Conservation (phyloP, 2,888 invertebrate genomes). For the Acronicta alni region DNA sequence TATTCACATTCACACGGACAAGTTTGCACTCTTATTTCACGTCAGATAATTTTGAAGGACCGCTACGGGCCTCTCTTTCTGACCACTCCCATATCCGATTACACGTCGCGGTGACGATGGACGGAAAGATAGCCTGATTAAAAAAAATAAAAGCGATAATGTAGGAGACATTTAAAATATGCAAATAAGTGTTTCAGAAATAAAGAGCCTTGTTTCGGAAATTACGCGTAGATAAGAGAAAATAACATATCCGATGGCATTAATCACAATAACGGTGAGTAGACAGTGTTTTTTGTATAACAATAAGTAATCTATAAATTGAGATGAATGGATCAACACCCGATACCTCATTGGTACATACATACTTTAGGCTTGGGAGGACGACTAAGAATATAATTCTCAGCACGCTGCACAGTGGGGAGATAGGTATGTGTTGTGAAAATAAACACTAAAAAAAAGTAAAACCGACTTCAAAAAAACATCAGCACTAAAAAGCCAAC, state of each 20-base stretch:
- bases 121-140: constrained; percentile 22
- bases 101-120: constrained; percentile 33
- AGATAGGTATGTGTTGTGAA: too few relatives aligned
- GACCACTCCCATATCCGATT: constrained; percentile 58
- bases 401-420: too few relatives aligned
- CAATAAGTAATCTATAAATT: too few relatives aligned
- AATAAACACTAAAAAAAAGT: too few relatives aligned
- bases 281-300: background rate
- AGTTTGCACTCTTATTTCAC: constrained; percentile 60
- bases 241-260: background rate
- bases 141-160: background rate
- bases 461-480: too few relatives aligned
- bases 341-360: too few relatives aligned
- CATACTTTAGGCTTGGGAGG: too few relatives aligned
- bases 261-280: background rate
- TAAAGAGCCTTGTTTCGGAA: background rate
- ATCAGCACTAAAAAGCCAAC: too few relatives aligned
- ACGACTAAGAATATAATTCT: too few relatives aligned
- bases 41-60: constrained; percentile 73
- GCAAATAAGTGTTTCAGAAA: background rate
- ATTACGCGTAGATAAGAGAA: background rate
- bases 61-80: constrained; percentile 44
- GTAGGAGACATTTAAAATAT: background rate
- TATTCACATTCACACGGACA: constrained; percentile 7
- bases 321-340: too few relatives aligned